Evolutionary conservation across 1,140 invertebrate species (phyloP), one percentile per base, ranked within the genome.

Genomic region (Eupeodes corollae): DNA sequence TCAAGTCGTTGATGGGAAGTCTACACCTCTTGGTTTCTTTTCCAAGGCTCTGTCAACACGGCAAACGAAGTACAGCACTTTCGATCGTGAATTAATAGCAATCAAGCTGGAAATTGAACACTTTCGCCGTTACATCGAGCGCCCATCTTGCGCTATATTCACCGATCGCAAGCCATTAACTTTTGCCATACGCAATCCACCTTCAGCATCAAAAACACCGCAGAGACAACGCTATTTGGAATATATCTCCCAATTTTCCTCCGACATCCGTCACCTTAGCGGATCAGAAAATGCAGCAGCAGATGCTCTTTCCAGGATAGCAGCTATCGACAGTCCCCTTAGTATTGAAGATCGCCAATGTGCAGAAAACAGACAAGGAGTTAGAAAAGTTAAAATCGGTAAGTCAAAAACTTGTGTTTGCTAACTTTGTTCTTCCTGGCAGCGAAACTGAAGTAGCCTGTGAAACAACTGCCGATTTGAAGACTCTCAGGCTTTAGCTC

Each of bases 121-220:
- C 50, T 70, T 70, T 46, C 13, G 41, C 14, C 56, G 60, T 19
- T 42, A 56, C 44, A 14, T 71, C 13, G 61, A 70, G 53, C 59
- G 58, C 10, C 35, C 55, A 31, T 21, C 40, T 3, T 61, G 68
- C 15, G 51, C 48, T 1, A 55, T 72, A 6, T 63, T 51, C 38
- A 72, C 68, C 1, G 69, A 73, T 46, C 70, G 72, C 40, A 70
- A 69, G 47, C 69, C 70, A 8, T 51, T 73, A 3, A 61, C 50
- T 15, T 62, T 54, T 44, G 59, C 57, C 1, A 64, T 65, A 43
- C 16, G 21, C 12, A 16, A 49, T 12, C 45, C 45, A 11, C 19
- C 19, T 13, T 35, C 45, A 8, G 46, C 37, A 21, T 42, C 49
- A n/a, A n/a, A n/a, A n/a, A 52, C 59, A 9, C 63, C 59, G 13